Evolutionary conservation across 2,888 invertebrate species (phyloP).

Genomic region (Cactoblastis cactorum): DNA sequence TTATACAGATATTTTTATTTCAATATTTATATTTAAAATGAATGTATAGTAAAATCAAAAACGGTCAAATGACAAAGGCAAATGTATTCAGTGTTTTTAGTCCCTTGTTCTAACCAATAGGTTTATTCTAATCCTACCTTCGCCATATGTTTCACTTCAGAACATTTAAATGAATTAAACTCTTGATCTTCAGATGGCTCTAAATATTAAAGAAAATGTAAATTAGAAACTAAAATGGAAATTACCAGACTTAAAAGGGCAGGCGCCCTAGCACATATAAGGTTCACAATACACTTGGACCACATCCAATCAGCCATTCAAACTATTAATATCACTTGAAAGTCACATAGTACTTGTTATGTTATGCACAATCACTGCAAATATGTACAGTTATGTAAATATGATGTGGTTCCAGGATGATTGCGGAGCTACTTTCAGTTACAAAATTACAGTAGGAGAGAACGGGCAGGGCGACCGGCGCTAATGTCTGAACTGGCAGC

Average conservation of each 20-base stretch:
- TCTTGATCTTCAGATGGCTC: neutral
- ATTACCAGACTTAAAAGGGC: constrained; percentile 47
- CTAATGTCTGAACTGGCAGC: constrained; percentile 46
- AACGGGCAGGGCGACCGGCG: constrained; percentile 49
- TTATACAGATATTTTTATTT: no score
- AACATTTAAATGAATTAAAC: neutral
- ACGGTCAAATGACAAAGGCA: no score
- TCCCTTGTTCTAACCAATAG: neutral
- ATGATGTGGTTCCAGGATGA: constrained; percentile 26
- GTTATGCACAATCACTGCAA: constrained; percentile 29
- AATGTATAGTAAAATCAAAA: no score
- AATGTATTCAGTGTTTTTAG: no score
- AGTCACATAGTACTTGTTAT: constrained; percentile 34
- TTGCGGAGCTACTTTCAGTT: constrained; percentile 32
- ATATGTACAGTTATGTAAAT: constrained; percentile 25
- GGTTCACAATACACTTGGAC: constrained; percentile 59
- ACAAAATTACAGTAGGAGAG: constrained; percentile 35
- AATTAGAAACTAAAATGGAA: constrained; percentile 22
- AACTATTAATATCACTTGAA: constrained; percentile 33
- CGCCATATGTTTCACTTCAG: neutral
- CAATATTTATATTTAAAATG: no score
- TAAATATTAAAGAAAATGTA: neutral
- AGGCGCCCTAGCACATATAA: constrained; percentile 41
- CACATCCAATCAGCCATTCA: constrained; percentile 45
- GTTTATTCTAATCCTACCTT: neutral